Conservation (phyloP, 2,113 vertebrate species). For the Hyla sarda region DNA sequence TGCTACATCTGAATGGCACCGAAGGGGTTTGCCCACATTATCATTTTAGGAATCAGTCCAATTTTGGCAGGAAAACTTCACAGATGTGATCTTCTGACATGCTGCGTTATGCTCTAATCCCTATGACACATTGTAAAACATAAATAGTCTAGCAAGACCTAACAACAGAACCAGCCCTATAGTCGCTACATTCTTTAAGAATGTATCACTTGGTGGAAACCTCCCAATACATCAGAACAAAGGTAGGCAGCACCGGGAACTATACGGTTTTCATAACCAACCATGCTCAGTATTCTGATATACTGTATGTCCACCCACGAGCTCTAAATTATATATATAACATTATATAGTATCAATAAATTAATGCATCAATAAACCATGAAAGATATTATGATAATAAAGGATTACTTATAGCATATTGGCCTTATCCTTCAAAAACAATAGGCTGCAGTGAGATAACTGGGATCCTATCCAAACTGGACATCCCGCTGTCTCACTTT, state of each 20-base stretch:
- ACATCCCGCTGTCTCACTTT: slow-evolving; percentile 32
- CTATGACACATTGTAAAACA: background rate
- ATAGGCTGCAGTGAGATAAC: slow-evolving; percentile 26
- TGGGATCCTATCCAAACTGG: slow-evolving; percentile 45
- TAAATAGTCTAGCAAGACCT: background rate
- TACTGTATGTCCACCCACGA: background rate
- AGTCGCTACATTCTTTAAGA: background rate
- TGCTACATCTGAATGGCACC: background rate
- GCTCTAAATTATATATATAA: background rate
- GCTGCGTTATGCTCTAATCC: background rate
- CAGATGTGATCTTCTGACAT: background rate
- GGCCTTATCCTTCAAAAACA: slow-evolving; percentile 19
- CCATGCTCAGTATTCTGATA: background rate
- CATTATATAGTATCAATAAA: background rate
- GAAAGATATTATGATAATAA: slow-evolving; percentile 13
- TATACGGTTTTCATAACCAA: background rate
- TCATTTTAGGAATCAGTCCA: background rate
- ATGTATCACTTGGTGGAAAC: background rate
- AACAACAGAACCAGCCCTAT: background rate
- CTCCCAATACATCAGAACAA: background rate
- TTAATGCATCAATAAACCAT: slow-evolving; percentile 25
- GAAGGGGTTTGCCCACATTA: background rate
- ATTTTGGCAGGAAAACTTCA: background rate
- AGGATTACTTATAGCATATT: slow-evolving; percentile 12
- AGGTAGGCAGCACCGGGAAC: background rate